These are phyloP conservation scores for Xenopus borealis DNA, from an alignment of 2,113 vertebrate genomes.

Conservation along the genomic window DNA sequence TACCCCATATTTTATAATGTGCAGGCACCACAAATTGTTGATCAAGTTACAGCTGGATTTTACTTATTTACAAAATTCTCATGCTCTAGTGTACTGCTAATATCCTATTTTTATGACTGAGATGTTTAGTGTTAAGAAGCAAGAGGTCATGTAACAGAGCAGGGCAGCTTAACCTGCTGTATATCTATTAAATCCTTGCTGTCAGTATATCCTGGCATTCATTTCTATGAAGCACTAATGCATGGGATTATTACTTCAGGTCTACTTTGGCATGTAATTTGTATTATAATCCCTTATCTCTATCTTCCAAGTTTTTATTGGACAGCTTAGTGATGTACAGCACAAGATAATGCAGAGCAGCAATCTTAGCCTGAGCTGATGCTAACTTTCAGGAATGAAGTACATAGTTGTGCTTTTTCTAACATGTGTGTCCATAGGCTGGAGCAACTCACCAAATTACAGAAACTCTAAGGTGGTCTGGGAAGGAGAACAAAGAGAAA, in stretches of 20 bases:
- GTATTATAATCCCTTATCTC: slow-evolving; percentile 23
- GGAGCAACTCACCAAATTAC: slow-evolving; percentile 25
- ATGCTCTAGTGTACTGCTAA: background rate
- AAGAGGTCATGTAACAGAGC: slow-evolving; percentile 9
- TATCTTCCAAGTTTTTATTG: slow-evolving; percentile 17
- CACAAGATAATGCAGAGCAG: slow-evolving; percentile 13
- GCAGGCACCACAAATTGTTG: too few species aligned
- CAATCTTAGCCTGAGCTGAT: slow-evolving; percentile 25
- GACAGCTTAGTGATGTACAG: slow-evolving; percentile 39
- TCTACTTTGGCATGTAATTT: slow-evolving; percentile 16
- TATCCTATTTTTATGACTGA: slow-evolving; percentile 1
- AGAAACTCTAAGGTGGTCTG: slow-evolving; percentile 44
- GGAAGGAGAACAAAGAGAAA: slow-evolving; percentile 39
- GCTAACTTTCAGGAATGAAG: background rate
- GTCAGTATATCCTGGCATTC: slow-evolving; percentile 11
- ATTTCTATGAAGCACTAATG: background rate
- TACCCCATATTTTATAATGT: too few species aligned
- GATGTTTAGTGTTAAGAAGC: background rate
- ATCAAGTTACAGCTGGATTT: too few species aligned
- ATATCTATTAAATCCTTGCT: slow-evolving; percentile 15
- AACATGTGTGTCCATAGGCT: slow-evolving; percentile 27
- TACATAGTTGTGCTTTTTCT: background rate
- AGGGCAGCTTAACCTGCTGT: slow-evolving; percentile 31
- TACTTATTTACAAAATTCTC: background rate
- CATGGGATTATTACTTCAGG: background rate